Percentiles rank a stretch among this genome's conserved stretches.
These are phyloP conservation scores for Magallana gigas DNA, from an alignment of 1,140 invertebrate species.

Conservation along the genomic window DNA sequence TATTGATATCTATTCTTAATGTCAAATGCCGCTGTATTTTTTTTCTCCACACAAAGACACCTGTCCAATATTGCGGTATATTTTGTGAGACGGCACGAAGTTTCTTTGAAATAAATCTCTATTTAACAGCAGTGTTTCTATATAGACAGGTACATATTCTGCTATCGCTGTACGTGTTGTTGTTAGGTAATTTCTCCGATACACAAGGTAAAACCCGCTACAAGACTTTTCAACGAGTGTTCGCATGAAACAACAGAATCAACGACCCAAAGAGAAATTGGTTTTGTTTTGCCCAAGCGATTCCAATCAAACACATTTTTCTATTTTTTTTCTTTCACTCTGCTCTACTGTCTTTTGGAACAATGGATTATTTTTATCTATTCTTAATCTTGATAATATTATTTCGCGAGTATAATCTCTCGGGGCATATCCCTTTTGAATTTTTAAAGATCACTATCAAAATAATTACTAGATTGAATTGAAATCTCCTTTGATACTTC, in stretches of 20 bases:
- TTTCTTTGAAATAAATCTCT: neutral
- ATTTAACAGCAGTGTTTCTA: neutral
- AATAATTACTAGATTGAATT: constrained; percentile 15
- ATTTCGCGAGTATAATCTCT: neutral
- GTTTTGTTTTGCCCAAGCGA: no score
- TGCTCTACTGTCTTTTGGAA: constrained; percentile 17
- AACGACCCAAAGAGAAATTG: neutral
- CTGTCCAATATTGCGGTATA: no score
- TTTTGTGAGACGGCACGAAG: no score
- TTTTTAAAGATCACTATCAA: neutral
- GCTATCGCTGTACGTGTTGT: constrained; percentile 19
- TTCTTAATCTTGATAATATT: neutral
- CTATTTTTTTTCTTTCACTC: neutral
- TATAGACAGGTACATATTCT: neutral
- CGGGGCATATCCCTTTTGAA: neutral
- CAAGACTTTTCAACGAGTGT: neutral
- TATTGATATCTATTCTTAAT: no score
- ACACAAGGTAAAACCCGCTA: neutral
- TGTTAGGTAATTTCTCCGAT: constrained; percentile 1
- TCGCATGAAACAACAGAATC: neutral
- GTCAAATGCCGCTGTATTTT: no score
- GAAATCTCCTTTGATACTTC: neutral
- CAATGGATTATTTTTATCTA: constrained; percentile 4
- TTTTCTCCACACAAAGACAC: no score
- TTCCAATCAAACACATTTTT: neutral